Evolutionary conservation across 2,113 vertebrate genomes (phyloP), one percentile per base, ranked within the genome.

Genomic region (Catharus bicknelli): DNA sequence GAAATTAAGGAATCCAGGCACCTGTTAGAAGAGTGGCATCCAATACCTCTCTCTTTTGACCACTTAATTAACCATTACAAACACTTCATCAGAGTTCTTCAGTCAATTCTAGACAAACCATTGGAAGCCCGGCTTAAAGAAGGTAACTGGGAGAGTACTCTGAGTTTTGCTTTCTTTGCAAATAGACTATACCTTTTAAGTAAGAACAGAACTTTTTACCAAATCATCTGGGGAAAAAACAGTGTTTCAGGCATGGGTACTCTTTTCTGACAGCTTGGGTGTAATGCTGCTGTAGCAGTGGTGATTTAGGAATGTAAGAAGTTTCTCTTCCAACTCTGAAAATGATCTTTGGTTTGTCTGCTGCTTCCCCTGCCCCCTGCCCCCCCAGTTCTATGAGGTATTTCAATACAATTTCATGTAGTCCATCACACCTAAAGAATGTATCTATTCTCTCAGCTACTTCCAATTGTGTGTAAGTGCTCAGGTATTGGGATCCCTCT

Each of bases 51-150:
- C 29, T 97, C 85, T 0, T 98, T 98, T 51, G 97, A 97, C 36
- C 97, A 96, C 4, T 8, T 97, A 76, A 94, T 96, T 72, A 96
- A 94, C 72, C 94, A 97, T 83, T 97, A 96, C 27, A 93, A 78
- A 57, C 51, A 55, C 51, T 90, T 98, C 2, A 4, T 68, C 61
- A 86, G 76, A 81, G 67, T 74, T 72, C 26, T 97, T 83, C 95
- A 93, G 90, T 94, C 85, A 11, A n/a, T 90, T 29, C 48, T 98
- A 9, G 90, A 95, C 94, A 96, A 57, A 47, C 96, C 97, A 7
- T 23, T 98, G 62, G 95, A 96, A 27, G 67, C 55, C 22, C 87
- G 86, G 16, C 94, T 98, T 50, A 97, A 97, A 81, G 93, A 97
- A 85, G 93, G 97, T 97, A 96, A 80, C 55, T 87, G 10, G 4